Evolutionary conservation across 2,888 invertebrate species (phyloP), one percentile per base, ranked within the genome.

Genomic region (Tetheella fluctuosa): DNA sequence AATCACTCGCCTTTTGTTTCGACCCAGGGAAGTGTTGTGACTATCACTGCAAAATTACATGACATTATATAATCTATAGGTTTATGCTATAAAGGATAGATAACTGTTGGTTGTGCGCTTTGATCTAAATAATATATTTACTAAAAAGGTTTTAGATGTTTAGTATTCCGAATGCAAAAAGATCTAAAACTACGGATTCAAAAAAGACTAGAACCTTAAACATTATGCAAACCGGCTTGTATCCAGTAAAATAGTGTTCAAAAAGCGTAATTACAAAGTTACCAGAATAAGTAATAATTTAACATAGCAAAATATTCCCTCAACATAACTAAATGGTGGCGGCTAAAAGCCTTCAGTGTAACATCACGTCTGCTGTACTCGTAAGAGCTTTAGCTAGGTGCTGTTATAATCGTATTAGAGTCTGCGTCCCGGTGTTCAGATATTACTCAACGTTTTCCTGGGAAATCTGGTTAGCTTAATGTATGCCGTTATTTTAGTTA

Each of bases 361-460:
- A 62, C 69, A 70, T 73, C 62, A 70, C 65, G 70, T 20, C 20
- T 48, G 67, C 67, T 60, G 57, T n/a, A n/a, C n/a, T n/a, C n/a
- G n/a, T 64, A 59, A 65, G 67, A 70, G 69, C 72, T 73, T 71
- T 68, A 67, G 67, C 72, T 74, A 71, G 79, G 76, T 80, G 79
- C 80, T 77, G 78, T 83, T 82, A 80, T 90, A 89, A 89, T 89
- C 85, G 80, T 76, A 86, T 90, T 89, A 90, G 76, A 64, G 73
- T 63, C 76, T 82, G 81, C 84, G 81, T 73, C 79, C 76, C 60
- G 62, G 64, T 71, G 69, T 62, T 67, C 68, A 69, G 69, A 65
- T 67, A 64, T 70, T 73, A 74, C 71, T 71, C 70, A 73, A 73
- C 67, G 69, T 68, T 79, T 74, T 72, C 70, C 65, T 64, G 71